These are phyloP conservation scores for Alentia gelatinosa DNA, from an alignment of 2,888 invertebrate species.

Conservation along the genomic window DNA sequence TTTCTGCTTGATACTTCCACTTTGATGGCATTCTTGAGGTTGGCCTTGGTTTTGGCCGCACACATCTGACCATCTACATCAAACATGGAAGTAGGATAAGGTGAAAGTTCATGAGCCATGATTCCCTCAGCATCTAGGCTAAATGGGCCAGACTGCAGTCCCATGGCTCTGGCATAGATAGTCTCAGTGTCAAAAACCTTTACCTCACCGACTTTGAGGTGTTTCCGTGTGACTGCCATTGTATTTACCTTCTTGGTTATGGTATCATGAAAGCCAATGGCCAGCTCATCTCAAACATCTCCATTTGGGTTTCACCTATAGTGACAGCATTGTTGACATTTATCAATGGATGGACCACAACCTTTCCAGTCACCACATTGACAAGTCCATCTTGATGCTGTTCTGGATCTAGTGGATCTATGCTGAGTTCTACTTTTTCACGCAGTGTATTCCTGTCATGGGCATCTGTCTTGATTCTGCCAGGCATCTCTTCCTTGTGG, in stretches of 20 bases:
- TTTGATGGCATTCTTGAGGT: conserved; percentile 52
- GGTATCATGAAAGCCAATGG: conserved; percentile 51
- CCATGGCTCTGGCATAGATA: conserved; percentile 57
- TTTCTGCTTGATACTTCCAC: conserved; percentile 49
- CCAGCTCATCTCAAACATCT: not conserved
- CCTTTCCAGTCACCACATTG: conserved; percentile 55
- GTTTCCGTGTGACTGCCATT: conserved; percentile 55
- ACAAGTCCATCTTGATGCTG: conserved; percentile 50
- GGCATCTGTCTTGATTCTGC: not conserved
- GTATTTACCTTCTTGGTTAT: conserved; percentile 51
- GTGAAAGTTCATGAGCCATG: conserved; percentile 51
- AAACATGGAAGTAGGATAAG: conserved; percentile 55
- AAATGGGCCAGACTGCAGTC: conserved; percentile 44
- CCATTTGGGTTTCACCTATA: not conserved
- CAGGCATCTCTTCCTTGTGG: conserved; percentile 43
- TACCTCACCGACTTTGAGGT: conserved; percentile 53
- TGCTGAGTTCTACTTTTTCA: not conserved
- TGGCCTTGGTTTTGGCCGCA: conserved; percentile 51
- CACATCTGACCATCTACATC: conserved; percentile 39
- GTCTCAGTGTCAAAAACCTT: conserved; percentile 58
- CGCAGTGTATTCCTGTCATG: not conserved
- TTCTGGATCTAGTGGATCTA: conserved; percentile 58
- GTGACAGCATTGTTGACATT: conserved; percentile 55
- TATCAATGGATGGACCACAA: conserved; percentile 8
- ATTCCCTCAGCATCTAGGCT: conserved; percentile 32